Conservation (phyloP, 2,888 invertebrate genomes). For the Halocaridina rubra region DNA sequence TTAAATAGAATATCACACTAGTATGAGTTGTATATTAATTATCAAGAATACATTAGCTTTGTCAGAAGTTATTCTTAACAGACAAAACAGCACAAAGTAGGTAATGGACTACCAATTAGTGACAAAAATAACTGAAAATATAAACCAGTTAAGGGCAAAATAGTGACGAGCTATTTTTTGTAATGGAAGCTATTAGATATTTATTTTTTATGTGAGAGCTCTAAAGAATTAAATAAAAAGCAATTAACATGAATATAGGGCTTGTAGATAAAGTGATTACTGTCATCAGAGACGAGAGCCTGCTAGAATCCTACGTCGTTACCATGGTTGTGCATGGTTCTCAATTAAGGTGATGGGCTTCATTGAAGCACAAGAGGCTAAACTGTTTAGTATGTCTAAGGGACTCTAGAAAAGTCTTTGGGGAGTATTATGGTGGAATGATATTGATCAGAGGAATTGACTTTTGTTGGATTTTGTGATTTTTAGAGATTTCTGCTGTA, state of each 20-base stretch:
- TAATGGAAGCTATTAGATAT: not conserved
- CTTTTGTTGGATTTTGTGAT: too few relatives aligned
- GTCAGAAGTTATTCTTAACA: too few relatives aligned
- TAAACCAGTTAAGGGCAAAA: too few relatives aligned
- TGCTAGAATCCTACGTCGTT: conserved; percentile 27
- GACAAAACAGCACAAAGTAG: too few relatives aligned
- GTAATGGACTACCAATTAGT: too few relatives aligned
- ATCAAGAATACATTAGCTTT: too few relatives aligned
- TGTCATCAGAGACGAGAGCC: conserved; percentile 45
- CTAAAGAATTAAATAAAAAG: too few relatives aligned
- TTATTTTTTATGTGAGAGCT: not conserved
- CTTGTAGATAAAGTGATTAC: conserved; percentile 18
- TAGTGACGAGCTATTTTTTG: not conserved
- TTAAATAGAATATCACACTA: too few relatives aligned
- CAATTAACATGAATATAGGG: conserved; percentile 11
- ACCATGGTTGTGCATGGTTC: conserved; percentile 47
- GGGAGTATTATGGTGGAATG: conserved; percentile 24
- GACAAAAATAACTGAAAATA: too few relatives aligned
- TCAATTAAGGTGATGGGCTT: not conserved
- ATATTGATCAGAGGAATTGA: too few relatives aligned
- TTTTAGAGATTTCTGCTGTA: conserved; percentile 24
- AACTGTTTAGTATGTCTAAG: conserved; percentile 2
- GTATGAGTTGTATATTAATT: too few relatives aligned
- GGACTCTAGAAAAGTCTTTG: conserved; percentile 40
- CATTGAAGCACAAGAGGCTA: conserved; percentile 11